Evolutionary conservation across 2,888 invertebrate genomes (phyloP).

Genomic region (Podotricha telesiphe): DNA sequence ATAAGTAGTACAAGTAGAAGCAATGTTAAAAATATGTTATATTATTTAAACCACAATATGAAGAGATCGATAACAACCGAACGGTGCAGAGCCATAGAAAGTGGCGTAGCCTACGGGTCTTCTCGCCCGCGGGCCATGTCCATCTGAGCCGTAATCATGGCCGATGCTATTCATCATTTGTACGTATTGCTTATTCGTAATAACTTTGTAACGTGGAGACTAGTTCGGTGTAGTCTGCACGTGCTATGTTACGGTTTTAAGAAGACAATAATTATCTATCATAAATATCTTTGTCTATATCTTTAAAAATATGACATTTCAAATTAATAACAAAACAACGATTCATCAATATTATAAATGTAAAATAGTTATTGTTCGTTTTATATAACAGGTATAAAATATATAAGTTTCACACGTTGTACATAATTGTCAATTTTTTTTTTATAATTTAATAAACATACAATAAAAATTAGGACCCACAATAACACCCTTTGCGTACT

Average conservation of each 20-base stretch:
- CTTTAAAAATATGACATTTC: slow-evolving; percentile 14
- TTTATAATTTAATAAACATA: no score
- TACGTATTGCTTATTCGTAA: slow-evolving; percentile 15
- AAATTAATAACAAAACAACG: slow-evolving; percentile 1
- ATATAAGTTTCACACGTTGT: background rate
- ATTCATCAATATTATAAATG: slow-evolving; percentile 1
- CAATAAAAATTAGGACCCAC: no score
- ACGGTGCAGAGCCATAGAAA: slow-evolving; percentile 54
- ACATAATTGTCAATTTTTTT: no score
- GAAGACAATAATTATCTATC: slow-evolving; percentile 20
- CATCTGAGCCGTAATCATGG: slow-evolving; percentile 40
- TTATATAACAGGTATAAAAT: no score
- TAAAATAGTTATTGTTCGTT: background rate
- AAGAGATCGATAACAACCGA: slow-evolving; percentile 49
- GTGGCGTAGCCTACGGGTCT: slow-evolving; percentile 48
- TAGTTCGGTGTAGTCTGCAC: slow-evolving; percentile 4
- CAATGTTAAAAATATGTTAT: slow-evolving; percentile 41
- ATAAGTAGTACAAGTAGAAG: background rate
- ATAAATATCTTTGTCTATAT: slow-evolving; percentile 19
- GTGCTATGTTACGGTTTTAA: slow-evolving; percentile 12
- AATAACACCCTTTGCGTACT: background rate
- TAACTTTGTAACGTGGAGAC: slow-evolving; percentile 3
- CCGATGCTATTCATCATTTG: slow-evolving; percentile 30
- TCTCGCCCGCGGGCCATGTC: slow-evolving; percentile 47
- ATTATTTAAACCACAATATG: slow-evolving; percentile 47